phyloP scores from a whole-genome alignment of 2,888 invertebrate genomes.

The Acanthosepion lycidas region DNA sequence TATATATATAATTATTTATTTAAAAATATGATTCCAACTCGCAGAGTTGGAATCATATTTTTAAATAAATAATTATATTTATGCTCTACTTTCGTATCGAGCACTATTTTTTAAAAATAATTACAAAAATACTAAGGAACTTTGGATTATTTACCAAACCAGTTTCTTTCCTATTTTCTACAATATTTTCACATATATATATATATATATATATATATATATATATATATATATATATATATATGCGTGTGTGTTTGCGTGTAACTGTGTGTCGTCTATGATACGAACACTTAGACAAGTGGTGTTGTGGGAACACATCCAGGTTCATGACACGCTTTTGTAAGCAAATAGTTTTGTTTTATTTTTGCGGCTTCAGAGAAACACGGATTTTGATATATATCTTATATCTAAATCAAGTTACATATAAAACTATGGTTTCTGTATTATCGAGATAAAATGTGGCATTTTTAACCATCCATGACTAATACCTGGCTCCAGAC shows the following conservation, averaged over 20 bases:
- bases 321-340: neutral
- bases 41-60: no score
- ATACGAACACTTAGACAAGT: neutral
- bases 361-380: neutral
- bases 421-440: constrained; percentile 39
- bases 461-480: neutral
- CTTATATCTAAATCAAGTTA: neutral
- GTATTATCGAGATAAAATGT: neutral
- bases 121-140: no score
- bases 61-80: no score
- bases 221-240: no score
- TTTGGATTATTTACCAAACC: no score
- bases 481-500: constrained; percentile 46
- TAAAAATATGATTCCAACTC: no score
- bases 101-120: no score
- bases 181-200: neutral
- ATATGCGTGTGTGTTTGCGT: neutral
- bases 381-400: neutral
- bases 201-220: no score
- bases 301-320: neutral
- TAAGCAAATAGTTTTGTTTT: neutral
- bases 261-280: neutral
- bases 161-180: no score
- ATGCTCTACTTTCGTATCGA: no score
- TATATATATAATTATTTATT: no score